Conservation (phyloP, 2,113 vertebrate species). For the Pelvicachromis taeniatus region DNA sequence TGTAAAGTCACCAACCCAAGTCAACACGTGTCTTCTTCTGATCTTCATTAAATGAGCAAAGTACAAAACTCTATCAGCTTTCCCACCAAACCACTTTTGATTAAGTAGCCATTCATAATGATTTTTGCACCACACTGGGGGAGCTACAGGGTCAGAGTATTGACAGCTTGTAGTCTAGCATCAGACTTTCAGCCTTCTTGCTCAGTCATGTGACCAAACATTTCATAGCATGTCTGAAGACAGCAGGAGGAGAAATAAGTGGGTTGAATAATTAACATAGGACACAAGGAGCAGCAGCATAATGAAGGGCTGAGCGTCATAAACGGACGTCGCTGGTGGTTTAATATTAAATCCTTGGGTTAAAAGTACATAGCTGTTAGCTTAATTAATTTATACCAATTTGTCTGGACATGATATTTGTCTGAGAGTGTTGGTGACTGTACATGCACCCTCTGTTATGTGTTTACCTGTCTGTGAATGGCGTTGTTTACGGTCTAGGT, state of each 20-base stretch:
- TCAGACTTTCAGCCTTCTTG: background rate
- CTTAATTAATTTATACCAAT: background rate
- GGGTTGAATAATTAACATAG: conserved; percentile 43
- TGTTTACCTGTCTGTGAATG: background rate
- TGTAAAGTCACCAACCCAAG: background rate
- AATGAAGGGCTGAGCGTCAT: background rate
- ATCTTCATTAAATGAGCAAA: background rate
- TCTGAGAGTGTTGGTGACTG: background rate
- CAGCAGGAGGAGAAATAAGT: background rate
- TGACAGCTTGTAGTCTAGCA: background rate
- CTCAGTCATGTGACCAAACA: background rate
- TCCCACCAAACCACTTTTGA: background rate
- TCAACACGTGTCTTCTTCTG: background rate
- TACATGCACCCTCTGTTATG: background rate
- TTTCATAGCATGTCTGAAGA: conserved; percentile 10
- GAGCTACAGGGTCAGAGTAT: background rate
- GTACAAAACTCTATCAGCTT: background rate
- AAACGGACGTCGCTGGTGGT: background rate
- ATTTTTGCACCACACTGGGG: background rate
- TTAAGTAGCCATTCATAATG: background rate
- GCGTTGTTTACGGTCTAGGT: background rate
- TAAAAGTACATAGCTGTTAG: background rate
- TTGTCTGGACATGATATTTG: background rate
- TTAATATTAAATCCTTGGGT: background rate
- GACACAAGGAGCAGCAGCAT: background rate